Percentiles rank a stretch among this genome's conserved stretches.
Evolutionary conservation across 1,140 invertebrate species (phyloP).

Genomic region (Solen grandis): DNA sequence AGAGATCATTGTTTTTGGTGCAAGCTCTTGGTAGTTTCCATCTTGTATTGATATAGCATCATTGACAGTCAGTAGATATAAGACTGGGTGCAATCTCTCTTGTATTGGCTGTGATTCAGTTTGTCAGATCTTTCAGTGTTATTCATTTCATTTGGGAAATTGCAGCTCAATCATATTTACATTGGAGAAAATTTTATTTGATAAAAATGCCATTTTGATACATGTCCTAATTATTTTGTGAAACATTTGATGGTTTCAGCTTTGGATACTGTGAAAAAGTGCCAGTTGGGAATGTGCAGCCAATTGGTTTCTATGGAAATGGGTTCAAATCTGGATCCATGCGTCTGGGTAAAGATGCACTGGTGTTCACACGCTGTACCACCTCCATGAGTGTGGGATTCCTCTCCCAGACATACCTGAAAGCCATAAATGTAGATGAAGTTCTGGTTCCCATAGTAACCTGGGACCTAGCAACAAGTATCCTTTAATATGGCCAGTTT

Average conservation of each 20-base stretch:
- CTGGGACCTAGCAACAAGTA: constrained; percentile 69
- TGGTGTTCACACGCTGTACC: constrained; percentile 72
- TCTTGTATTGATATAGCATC: too few species aligned
- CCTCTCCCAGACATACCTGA: constrained; percentile 76
- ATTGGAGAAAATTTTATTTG: too few species aligned
- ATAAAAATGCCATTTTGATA: too few species aligned
- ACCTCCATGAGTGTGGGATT: constrained; percentile 72
- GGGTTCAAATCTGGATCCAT: constrained; percentile 79
- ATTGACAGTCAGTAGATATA: too few species aligned
- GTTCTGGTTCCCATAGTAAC: constrained; percentile 75
- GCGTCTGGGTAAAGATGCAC: constrained; percentile 74
- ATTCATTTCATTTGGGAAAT: not conserved
- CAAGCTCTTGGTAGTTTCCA: too few species aligned
- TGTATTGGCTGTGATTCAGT: too few species aligned
- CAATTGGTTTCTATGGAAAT: constrained; percentile 79
- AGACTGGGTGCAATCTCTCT: too few species aligned
- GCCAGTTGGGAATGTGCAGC: constrained; percentile 65
- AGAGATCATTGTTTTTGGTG: too few species aligned
- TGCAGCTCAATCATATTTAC: too few species aligned
- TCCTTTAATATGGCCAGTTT: too few species aligned
- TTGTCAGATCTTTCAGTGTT: not conserved
- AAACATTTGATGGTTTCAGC: constrained; percentile 70
- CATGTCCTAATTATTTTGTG: too few species aligned
- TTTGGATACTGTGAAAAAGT: constrained; percentile 79
- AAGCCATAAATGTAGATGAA: constrained; percentile 68